phyloP scores from a whole-genome alignment of 2,113 vertebrate genomes.

The Brevimyrus niger region DNA sequence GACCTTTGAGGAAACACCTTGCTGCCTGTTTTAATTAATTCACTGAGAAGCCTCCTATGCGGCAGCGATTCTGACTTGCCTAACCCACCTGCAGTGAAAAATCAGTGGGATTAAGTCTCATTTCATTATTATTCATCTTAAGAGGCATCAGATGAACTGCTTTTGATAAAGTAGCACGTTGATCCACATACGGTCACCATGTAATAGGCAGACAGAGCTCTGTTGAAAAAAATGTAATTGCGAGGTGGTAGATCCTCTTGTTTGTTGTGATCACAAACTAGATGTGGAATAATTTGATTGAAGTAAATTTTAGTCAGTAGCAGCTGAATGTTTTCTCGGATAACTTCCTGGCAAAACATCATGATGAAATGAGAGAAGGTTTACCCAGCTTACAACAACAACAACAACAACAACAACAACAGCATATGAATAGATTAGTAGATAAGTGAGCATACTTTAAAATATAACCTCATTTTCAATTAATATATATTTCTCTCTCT shows the following conservation, averaged over 20 bases:
- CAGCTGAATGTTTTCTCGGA: not conserved
- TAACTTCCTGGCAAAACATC: not conserved
- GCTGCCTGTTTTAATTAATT: not conserved
- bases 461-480: too few relatives aligned
- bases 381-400: not conserved
- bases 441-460: too few relatives aligned
- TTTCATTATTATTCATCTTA: not conserved
- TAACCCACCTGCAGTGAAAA: not conserved
- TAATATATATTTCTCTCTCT: too few relatives aligned
- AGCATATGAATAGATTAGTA: not conserved
- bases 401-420: too few relatives aligned
- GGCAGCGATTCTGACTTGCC: not conserved
- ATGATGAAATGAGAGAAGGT: not conserved
- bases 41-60: not conserved
- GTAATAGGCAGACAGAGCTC: not conserved
- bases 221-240: not conserved
- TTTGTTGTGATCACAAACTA: not conserved
- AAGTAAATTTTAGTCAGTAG: not conserved
- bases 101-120: not conserved
- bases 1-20: not conserved
- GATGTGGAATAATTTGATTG: not conserved
- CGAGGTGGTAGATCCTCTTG: not conserved
- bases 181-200: not conserved
- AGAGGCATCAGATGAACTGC: not conserved
- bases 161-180: not conserved